phyloP scores from a whole-genome alignment of 2,797 vertebrate genomes.

The Thalassophryne amazonica region DNA sequence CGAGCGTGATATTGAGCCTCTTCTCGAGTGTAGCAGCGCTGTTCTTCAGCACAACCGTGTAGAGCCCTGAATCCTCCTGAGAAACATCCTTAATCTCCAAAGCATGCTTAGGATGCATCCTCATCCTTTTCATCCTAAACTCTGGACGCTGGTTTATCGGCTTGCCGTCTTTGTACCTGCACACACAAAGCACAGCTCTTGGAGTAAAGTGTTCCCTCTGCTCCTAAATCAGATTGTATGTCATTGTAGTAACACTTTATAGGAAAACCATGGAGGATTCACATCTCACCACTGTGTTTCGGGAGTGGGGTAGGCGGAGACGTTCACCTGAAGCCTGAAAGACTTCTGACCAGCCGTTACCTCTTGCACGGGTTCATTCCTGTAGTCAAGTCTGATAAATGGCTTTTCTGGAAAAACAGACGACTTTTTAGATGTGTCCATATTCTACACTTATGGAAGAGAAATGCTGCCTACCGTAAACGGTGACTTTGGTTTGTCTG shows the following conservation, averaged over 20 bases:
- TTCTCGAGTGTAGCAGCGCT: slow-evolving; percentile 78
- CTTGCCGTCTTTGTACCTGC: slow-evolving; percentile 91
- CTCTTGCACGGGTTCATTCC: slow-evolving; percentile 83
- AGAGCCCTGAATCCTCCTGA: slow-evolving; percentile 85
- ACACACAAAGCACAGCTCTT: slow-evolving; percentile 9
- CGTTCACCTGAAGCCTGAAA: slow-evolving; percentile 85
- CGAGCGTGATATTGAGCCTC: slow-evolving; percentile 77
- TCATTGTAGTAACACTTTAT: slow-evolving; percentile 8
- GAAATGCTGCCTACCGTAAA: slow-evolving; percentile 87
- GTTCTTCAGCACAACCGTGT: slow-evolving; percentile 85
- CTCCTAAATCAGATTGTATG: slow-evolving; percentile 6
- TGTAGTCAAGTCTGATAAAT: slow-evolving; percentile 85
- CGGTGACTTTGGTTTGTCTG: slow-evolving; percentile 83
- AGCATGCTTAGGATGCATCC: slow-evolving; percentile 79
- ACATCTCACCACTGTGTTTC: slow-evolving; percentile 88
- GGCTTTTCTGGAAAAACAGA: slow-evolving; percentile 69
- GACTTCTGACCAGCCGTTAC: slow-evolving; percentile 87
- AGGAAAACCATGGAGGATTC: too few relatives aligned
- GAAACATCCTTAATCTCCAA: slow-evolving; percentile 92
- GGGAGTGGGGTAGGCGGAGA: slow-evolving; percentile 88
- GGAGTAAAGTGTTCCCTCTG: not conserved
- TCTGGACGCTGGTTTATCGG: slow-evolving; percentile 77
- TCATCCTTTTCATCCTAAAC: slow-evolving; percentile 77
- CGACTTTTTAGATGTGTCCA: not conserved
- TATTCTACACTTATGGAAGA: too few relatives aligned